Conservation (phyloP, 92 coral and sea anemone genomes). For the Epizoanthus stellaris region DNA sequence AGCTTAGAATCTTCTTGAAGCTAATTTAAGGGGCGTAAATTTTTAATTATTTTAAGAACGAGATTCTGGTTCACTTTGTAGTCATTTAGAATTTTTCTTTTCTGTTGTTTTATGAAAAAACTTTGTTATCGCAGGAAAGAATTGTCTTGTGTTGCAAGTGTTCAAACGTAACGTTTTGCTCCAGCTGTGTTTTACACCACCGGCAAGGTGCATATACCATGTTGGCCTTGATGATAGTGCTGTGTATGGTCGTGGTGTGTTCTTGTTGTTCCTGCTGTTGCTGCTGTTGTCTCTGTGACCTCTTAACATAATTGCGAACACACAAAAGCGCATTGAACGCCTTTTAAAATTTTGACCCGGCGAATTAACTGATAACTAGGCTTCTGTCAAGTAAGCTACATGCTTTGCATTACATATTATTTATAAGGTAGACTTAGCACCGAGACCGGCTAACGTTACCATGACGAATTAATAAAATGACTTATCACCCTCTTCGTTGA, state of each 20-base stretch:
- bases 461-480: too few species aligned
- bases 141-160: not conserved
- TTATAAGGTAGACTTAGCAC: too few species aligned
- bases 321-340: not conserved
- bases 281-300: constrained; percentile 22
- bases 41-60: not conserved
- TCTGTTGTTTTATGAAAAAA: too few species aligned
- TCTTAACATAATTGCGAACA: not conserved
- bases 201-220: not conserved
- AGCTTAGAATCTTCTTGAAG: too few species aligned
- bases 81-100: too few species aligned
- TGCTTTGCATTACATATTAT: too few species aligned
- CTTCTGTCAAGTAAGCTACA: too few species aligned
- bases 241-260: not conserved
- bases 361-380: too few species aligned
- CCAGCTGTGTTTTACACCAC: not conserved
- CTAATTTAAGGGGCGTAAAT: too few species aligned
- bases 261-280: constrained; percentile 11
- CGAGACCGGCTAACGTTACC: too few species aligned
- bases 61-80: not conserved
- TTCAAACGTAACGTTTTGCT: not conserved
- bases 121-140: not conserved
- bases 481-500: too few species aligned
- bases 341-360: too few species aligned
- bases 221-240: not conserved